Evolutionary conservation across 2,113 vertebrate genomes (phyloP).

Genomic region (Eretmochelys imbricata): DNA sequence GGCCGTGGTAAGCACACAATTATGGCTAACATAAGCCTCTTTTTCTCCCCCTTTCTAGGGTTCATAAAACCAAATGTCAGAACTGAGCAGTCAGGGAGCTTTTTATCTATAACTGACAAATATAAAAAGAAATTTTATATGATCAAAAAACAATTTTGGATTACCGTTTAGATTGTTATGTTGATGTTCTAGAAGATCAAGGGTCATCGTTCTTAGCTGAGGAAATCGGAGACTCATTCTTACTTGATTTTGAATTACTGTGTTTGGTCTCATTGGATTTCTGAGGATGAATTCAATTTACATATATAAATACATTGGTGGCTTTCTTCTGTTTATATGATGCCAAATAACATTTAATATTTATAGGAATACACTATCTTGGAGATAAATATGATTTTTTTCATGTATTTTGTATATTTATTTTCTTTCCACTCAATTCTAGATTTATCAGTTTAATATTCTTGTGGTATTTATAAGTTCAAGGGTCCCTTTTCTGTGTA

Average conservation of each 20-base stretch:
- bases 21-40: neutral
- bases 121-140: neutral
- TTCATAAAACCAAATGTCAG: neutral
- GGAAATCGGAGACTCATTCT: neutral
- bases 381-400: neutral
- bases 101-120: neutral
- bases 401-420: neutral
- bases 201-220: neutral
- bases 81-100: neutral
- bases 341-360: neutral
- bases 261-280: neutral
- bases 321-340: neutral
- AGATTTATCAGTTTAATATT: neutral
- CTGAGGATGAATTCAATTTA: neutral
- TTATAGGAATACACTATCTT: rapidly evolving
- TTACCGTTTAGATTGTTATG: neutral
- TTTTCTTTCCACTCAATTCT: neutral
- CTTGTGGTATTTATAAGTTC: neutral
- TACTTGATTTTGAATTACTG: neutral
- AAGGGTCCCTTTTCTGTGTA: neutral
- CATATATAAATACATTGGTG: neutral
- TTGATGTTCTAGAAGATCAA: neutral
- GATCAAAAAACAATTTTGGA: neutral
- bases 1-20: neutral
- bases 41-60: neutral